A percentile compares a stretch with the other conserved stretches of the same genome.
phyloP scores from a whole-genome alignment of 1,140 invertebrate species.

The Venturia canescens region DNA sequence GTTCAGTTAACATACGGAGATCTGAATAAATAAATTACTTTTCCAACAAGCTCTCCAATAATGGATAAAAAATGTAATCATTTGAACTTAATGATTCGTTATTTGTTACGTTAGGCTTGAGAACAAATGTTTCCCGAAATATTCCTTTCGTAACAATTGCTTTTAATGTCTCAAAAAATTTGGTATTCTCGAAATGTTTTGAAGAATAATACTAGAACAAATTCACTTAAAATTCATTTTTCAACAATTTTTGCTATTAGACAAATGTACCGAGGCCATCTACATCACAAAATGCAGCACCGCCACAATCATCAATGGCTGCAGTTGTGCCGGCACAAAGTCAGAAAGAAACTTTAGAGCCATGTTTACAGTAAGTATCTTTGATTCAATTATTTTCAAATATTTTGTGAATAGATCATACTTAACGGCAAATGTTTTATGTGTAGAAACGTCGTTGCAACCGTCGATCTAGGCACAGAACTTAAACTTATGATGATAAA shows the following conservation, averaged over 20 bases:
- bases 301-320: conserved; percentile 67
- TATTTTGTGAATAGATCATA: too few species aligned
- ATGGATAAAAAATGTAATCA: too few species aligned
- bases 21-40: too few species aligned
- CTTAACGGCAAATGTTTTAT: background rate
- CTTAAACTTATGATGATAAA: conserved; percentile 95
- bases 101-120: too few species aligned
- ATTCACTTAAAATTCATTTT: conserved; percentile 6
- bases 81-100: too few species aligned
- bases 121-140: too few species aligned
- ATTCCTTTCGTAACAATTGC: too few species aligned
- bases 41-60: too few species aligned
- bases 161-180: too few species aligned
- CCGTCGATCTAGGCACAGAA: conserved; percentile 93
- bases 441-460: conserved; percentile 94
- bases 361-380: conserved; percentile 68
- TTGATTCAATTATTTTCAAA: too few species aligned
- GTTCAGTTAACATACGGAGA: too few species aligned
- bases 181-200: too few species aligned
- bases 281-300: conserved; percentile 62
- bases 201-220: background rate
- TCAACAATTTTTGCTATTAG: conserved; percentile 51
- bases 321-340: conserved; percentile 64
- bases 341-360: conserved; percentile 67
- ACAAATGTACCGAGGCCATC: conserved; percentile 69